Evolutionary conservation across 2,797 vertebrate species (phyloP), one percentile per base, ranked within the genome.

Genomic region (Eupleurogrammus muticus): DNA sequence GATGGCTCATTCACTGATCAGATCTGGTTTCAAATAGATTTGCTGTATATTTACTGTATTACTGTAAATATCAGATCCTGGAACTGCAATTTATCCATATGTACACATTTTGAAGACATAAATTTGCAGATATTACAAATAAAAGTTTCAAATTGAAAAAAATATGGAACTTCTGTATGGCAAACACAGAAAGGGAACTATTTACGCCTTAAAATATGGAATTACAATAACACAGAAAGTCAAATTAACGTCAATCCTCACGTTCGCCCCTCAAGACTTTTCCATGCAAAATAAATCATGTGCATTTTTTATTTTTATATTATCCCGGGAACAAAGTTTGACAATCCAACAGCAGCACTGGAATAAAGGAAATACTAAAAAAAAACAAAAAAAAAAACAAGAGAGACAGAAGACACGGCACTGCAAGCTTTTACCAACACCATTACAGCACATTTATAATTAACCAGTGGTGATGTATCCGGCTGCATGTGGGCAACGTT

Each of bases 401-500:
- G 46, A 80, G 21, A 84, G 58, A 90, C 79, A 79, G 40, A 75
- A 80, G 79, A 91, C 81, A 81, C 28, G 55, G 73, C 84, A 87
- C 73, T n/a, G 85, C 62, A 65, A 81, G 80, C 87, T 74, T 74
- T 77, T 60, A 81, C 76, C 57, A 59, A 85, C 87, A 77, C 85
- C 85, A 83, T 82, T 46, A 60, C 75, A 90, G 89, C 83, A 90
- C 79, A 86, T 86, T 87, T 69, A 85, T 70, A 81, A 79, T 67
- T 84, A 80, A 82, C 75, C 79, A 69, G 49, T 80, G 82, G 80
- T 60, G 73, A 75, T 89, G 87, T 79, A 84, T 92, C 82, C 4
- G 73, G 84, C 81, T 88, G 54, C 63, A 20, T 20, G 4, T n/a
- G 28, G 77, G 60, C 56, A n/a, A 23, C n/a, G 10, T 32, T 79